phyloP scores from a whole-genome alignment of 2,797 vertebrate genomes.

The Oceanodroma leucorhoa region DNA sequence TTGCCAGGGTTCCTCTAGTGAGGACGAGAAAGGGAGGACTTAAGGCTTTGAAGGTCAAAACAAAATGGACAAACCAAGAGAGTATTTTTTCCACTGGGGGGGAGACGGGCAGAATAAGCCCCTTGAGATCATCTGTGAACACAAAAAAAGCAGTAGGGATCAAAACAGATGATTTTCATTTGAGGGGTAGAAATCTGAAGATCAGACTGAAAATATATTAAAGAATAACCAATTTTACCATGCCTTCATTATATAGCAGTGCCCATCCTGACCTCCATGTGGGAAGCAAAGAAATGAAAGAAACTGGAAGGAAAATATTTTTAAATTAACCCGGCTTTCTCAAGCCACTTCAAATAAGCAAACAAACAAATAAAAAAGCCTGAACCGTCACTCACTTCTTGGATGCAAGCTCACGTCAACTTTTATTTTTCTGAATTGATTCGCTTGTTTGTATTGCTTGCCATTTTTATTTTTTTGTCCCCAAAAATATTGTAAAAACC shows the following conservation, averaged over 20 bases:
- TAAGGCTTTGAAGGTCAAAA: constrained; percentile 20
- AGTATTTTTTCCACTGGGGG: not conserved
- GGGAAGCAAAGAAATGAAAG: not conserved
- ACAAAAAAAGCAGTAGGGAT: not conserved
- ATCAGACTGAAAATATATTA: not conserved
- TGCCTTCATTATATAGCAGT: not conserved
- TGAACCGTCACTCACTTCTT: not conserved
- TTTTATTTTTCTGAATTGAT: constrained; percentile 62
- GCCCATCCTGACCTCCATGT: not conserved
- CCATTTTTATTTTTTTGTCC: constrained; percentile 26
- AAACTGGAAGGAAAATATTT: not conserved
- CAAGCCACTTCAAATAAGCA: not conserved
- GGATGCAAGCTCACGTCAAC: constrained; percentile 1
- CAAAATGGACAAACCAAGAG: not conserved
- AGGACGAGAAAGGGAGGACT: not conserved
- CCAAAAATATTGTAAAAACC: constrained; percentile 29
- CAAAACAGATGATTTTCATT: not conserved
- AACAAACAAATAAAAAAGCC: constrained; percentile 1
- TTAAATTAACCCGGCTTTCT: not conserved
- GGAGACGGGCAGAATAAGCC: not conserved
- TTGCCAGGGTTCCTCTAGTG: not conserved
- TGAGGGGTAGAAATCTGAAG: not conserved
- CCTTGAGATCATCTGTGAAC: not conserved
- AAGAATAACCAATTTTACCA: not conserved
- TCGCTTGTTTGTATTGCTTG: constrained; percentile 19